A percentile compares a stretch with the other conserved stretches of the same genome.
These are phyloP conservation scores for Leptestheria dahalacensis DNA, from an alignment of 1,140 invertebrate species.

Conservation along the genomic window DNA sequence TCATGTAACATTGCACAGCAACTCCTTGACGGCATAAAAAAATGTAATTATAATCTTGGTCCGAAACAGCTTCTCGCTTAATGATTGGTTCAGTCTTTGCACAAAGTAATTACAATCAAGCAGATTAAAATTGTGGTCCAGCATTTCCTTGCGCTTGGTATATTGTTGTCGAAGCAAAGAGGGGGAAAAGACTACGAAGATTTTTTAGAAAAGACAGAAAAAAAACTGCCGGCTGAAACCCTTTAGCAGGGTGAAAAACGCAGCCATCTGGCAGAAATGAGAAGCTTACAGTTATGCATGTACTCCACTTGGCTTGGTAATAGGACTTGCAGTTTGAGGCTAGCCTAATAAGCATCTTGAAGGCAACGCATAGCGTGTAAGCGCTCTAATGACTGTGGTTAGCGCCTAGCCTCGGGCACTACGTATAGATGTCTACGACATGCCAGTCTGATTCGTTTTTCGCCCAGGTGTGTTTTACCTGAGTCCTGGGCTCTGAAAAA, in stretches of 20 bases:
- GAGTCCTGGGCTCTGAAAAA: background rate
- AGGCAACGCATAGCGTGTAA: constrained; percentile 16
- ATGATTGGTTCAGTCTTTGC: background rate
- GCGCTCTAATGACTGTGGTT: constrained; percentile 16
- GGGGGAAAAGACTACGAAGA: background rate
- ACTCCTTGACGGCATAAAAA: background rate
- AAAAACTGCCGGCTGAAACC: background rate
- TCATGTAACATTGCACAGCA: background rate
- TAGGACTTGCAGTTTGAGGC: constrained; percentile 13
- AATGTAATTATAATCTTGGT: background rate
- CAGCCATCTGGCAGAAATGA: background rate
- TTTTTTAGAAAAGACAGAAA: background rate
- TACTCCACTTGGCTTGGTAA: background rate
- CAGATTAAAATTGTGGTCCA: background rate
- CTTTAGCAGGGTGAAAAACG: background rate
- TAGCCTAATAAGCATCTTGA: constrained; percentile 17
- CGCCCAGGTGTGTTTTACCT: background rate
- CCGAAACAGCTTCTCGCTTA: background rate
- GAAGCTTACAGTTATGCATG: background rate
- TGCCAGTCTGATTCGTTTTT: background rate
- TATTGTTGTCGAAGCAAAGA: background rate
- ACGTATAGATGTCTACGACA: background rate
- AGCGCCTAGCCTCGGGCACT: constrained; percentile 5
- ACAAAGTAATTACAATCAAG: background rate
- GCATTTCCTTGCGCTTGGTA: background rate